phyloP scores from a whole-genome alignment of 1,140 invertebrate species.

The Pygmarrhopalites habei region DNA sequence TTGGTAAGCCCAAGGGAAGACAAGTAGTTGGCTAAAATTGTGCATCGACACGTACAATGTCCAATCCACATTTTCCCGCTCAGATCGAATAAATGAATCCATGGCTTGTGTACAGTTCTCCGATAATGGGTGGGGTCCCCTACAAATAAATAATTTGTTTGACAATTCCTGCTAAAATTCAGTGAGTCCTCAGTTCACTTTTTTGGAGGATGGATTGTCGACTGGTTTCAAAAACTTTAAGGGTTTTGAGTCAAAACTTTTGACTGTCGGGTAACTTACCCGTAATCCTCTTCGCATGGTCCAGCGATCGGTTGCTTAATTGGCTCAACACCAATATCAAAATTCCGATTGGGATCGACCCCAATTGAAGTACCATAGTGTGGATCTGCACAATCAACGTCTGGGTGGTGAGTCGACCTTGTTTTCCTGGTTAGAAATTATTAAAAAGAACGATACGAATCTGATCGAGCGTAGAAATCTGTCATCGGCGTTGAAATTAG shows the following conservation, averaged over 20 bases:
- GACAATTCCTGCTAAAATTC: too few relatives aligned
- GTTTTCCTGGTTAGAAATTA: too few relatives aligned
- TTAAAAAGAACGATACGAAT: too few relatives aligned
- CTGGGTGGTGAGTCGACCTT: conserved; percentile 37
- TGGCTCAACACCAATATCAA: conserved; percentile 12
- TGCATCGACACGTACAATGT: conserved; percentile 15
- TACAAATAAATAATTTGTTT: conserved; percentile 9
- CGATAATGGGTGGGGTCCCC: conserved; percentile 3
- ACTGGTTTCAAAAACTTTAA: too few relatives aligned
- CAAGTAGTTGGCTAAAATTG: not conserved
- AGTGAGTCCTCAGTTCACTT: too few relatives aligned
- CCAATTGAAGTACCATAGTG: too few relatives aligned
- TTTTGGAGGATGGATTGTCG: too few relatives aligned
- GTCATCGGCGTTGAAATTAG: too few relatives aligned
- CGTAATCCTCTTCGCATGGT: conserved; percentile 1
- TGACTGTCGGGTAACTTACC: too few relatives aligned
- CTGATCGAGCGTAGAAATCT: too few relatives aligned
- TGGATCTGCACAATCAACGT: conserved; percentile 41
- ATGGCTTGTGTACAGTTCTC: conserved; percentile 6
- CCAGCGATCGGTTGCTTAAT: too few relatives aligned
- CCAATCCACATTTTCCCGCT: not conserved
- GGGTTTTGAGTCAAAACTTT: too few relatives aligned
- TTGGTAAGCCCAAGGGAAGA: conserved; percentile 6
- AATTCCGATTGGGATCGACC: conserved; percentile 52
- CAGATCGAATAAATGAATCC: not conserved